Evolutionary conservation across 2,797 vertebrate species (phyloP).

Genomic region (Uromys caudimaculatus): DNA sequence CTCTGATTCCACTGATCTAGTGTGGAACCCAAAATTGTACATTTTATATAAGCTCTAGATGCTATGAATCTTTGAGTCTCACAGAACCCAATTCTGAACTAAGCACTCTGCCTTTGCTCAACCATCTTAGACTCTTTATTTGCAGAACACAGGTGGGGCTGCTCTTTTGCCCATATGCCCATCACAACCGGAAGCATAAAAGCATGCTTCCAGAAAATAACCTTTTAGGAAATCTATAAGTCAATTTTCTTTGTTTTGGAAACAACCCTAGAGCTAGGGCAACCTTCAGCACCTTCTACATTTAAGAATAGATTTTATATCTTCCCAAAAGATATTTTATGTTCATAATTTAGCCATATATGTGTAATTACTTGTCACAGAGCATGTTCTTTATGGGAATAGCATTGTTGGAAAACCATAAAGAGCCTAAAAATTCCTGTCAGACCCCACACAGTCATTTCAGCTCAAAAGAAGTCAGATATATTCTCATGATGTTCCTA

Average conservation of each 20-base stretch:
- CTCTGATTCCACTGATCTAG: background rate
- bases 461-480: constrained; percentile 28
- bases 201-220: background rate
- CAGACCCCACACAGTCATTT: background rate
- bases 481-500: background rate
- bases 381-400: background rate
- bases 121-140: background rate
- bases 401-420: background rate
- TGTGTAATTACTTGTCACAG: background rate
- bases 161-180: background rate
- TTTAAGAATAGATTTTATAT: background rate
- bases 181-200: background rate
- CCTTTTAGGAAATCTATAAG: background rate
- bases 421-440: constrained; percentile 11
- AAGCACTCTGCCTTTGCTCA: background rate
- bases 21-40: too few relatives aligned
- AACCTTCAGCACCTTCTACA: background rate
- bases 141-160: background rate
- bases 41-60: background rate
- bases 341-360: background rate
- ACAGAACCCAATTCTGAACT: background rate
- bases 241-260: background rate
- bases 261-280: background rate
- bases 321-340: background rate
- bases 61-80: background rate